Percentiles rank a stretch among this genome's conserved stretches.
These are phyloP conservation scores for Malurus cyaneus DNA, from an alignment of 2,113 vertebrate genomes.

Conservation along the genomic window DNA sequence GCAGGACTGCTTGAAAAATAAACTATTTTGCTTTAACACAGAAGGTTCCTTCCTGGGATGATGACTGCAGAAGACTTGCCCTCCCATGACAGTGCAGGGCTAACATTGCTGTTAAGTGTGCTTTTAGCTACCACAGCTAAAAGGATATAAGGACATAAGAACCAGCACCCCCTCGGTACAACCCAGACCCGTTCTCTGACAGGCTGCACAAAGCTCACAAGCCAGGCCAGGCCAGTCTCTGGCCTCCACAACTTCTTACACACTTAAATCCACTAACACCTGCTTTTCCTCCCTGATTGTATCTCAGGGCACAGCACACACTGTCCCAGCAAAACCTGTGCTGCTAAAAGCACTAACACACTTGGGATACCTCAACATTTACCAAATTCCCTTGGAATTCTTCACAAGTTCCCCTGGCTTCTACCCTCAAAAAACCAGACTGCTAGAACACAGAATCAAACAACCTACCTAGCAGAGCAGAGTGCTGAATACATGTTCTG, in stretches of 20 bases:
- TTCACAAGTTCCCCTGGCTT: neutral
- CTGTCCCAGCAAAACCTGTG: neutral
- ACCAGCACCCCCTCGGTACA: neutral
- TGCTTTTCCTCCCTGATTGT: neutral
- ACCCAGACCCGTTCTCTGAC: neutral
- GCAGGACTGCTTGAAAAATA: neutral
- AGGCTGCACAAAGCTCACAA: neutral
- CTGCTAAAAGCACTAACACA: neutral
- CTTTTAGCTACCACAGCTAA: neutral
- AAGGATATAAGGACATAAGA: neutral
- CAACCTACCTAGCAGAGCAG: neutral
- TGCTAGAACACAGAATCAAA: neutral
- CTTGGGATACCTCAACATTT: neutral
- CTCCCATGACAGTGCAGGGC: neutral
- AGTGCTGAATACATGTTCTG: neutral
- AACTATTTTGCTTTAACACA: neutral
- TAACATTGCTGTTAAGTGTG: neutral
- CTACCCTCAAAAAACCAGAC: neutral
- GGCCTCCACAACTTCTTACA: neutral
- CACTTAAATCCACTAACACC: neutral
- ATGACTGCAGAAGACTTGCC: rapidly evolving
- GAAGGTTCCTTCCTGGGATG: neutral
- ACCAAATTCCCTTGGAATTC: neutral
- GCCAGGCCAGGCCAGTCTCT: neutral
- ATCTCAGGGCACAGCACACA: neutral